Percentiles rank a stretch among this genome's conserved stretches.
Conservation (phyloP, 2,888 invertebrate genomes). For the Crepidodera aurea region DNA sequence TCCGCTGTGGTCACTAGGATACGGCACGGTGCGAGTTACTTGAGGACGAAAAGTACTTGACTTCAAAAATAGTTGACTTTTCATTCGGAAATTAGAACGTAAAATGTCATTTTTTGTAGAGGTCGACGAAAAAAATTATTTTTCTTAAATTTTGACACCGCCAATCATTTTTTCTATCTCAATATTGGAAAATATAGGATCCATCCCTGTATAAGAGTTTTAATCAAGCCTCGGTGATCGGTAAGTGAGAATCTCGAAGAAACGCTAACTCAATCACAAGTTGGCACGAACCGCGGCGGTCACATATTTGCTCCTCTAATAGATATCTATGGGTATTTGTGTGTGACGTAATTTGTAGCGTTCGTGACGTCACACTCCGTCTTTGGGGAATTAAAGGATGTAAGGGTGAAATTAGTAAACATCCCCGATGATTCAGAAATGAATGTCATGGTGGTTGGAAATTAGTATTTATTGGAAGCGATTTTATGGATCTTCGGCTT, state of each 20-base stretch:
- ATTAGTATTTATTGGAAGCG: slow-evolving; percentile 37
- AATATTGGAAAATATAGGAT: too few relatives aligned
- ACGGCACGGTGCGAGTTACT: too few relatives aligned
- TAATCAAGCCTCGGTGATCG: slow-evolving; percentile 56
- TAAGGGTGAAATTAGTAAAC: slow-evolving; percentile 38
- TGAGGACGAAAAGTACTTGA: too few relatives aligned
- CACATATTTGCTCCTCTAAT: slow-evolving; percentile 55
- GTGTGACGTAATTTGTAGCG: slow-evolving; percentile 50
- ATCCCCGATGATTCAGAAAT: slow-evolving; percentile 40
- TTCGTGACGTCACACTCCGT: slow-evolving; percentile 50
- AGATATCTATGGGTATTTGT: slow-evolving; percentile 60
- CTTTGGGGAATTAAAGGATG: slow-evolving; percentile 27
- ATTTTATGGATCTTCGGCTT: slow-evolving; percentile 15
- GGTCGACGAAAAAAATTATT: too few relatives aligned
- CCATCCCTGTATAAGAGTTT: slow-evolving; percentile 25
- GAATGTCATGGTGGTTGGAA: slow-evolving; percentile 29
- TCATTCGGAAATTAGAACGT: too few relatives aligned
- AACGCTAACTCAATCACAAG: slow-evolving; percentile 58
- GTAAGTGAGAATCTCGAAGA: slow-evolving; percentile 42
- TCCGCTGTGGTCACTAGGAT: too few relatives aligned
- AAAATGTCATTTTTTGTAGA: too few relatives aligned
- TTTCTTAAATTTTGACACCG: too few relatives aligned
- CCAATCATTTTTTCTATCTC: too few relatives aligned
- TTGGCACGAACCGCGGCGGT: slow-evolving; percentile 56
- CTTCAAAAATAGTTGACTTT: too few relatives aligned